A percentile compares a stretch with the other conserved stretches of the same genome.
These are phyloP conservation scores for Geophilus truncorum DNA, from an alignment of 2,888 invertebrate genomes.

Conservation along the genomic window DNA sequence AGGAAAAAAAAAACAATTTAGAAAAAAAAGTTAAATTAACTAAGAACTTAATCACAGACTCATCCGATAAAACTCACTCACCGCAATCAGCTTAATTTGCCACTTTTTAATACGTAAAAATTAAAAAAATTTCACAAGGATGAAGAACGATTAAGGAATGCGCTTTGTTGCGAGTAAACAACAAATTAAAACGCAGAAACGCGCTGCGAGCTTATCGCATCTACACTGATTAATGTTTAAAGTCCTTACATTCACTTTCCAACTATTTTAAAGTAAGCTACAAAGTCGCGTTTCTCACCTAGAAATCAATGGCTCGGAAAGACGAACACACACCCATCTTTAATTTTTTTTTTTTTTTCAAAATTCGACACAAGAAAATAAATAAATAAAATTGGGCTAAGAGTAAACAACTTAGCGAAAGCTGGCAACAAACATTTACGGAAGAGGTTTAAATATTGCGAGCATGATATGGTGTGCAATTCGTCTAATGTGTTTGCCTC, in stretches of 20 bases:
- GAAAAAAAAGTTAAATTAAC: too few relatives aligned
- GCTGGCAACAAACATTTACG: background rate
- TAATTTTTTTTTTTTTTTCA: background rate
- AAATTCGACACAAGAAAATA: too few relatives aligned
- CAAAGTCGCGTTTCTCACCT: background rate
- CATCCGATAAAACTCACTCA: background rate
- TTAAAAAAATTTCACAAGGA: background rate
- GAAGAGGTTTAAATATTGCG: background rate
- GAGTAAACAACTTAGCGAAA: background rate
- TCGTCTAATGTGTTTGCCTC: constrained; percentile 16
- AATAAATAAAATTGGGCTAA: background rate
- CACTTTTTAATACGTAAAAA: background rate
- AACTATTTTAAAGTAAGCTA: background rate
- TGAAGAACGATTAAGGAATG: background rate
- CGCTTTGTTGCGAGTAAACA: background rate
- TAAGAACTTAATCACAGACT: too few relatives aligned
- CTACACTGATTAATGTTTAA: background rate
- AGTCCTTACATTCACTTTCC: background rate
- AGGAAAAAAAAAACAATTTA: too few relatives aligned
- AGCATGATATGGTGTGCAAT: background rate
- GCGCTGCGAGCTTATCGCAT: background rate
- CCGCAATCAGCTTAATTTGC: background rate
- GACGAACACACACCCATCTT: background rate
- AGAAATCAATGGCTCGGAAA: background rate
- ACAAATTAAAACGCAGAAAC: background rate